Percentiles rank a stretch among this genome's conserved stretches.
phyloP scores from a whole-genome alignment of 2,113 vertebrate genomes.

The Callipepla californica region DNA sequence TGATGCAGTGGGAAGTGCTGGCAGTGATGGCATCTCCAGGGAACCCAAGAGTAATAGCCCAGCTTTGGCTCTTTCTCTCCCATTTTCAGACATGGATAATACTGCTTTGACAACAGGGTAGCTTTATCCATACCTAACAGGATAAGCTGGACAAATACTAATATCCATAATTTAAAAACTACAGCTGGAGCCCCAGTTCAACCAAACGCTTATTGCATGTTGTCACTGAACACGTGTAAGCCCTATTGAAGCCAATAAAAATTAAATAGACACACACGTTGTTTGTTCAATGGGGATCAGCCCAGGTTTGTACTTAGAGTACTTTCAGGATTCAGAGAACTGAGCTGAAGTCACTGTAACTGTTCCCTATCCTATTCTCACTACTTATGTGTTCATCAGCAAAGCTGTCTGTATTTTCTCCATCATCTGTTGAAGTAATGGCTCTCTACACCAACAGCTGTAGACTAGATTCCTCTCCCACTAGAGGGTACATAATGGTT shows the following conservation, averaged over 20 bases:
- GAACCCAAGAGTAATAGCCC: fast-evolving
- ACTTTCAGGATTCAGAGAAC: neutral
- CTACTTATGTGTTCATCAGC: neutral
- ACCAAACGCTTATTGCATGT: neutral
- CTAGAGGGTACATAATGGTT: neutral
- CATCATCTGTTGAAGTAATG: neutral
- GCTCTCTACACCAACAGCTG: neutral
- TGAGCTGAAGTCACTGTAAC: neutral
- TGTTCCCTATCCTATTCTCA: neutral
- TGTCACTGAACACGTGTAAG: neutral
- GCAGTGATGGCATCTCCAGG: neutral
- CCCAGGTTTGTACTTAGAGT: neutral
- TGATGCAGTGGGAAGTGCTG: neutral
- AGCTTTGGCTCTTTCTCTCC: neutral
- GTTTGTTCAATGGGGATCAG: neutral
- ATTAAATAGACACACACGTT: neutral
- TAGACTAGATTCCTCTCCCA: neutral
- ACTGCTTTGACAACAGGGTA: neutral
- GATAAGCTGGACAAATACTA: neutral
- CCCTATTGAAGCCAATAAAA: neutral
- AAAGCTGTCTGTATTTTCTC: neutral
- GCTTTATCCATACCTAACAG: neutral
- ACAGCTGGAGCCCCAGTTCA: neutral
- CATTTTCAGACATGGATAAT: neutral
- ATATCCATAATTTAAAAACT: neutral